Evolutionary conservation across 2,113 vertebrate genomes (phyloP), one percentile per base, ranked within the genome.

Genomic region (Chlorodrepanis virens): DNA sequence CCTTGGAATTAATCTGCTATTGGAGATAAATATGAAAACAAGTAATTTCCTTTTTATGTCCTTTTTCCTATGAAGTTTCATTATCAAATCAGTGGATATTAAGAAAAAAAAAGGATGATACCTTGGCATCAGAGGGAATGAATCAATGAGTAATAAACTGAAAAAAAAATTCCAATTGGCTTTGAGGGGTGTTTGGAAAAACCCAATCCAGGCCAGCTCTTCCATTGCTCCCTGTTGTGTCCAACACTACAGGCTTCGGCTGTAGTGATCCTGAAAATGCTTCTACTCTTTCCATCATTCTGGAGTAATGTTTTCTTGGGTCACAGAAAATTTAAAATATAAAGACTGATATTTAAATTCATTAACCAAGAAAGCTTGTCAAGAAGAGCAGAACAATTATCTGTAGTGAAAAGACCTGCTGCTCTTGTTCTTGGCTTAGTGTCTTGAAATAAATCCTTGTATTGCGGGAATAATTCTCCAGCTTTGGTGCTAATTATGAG

Each of bases 401-500:
- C 22, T 37, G 4, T 12, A 75, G 28, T 15, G 44, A 57, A 72
- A 47, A 69, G 53, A 88, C 33, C 28, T 80, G 17, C 39, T 67
- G 45, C 25, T 81, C 45, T 56, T 21, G 33, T 60, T 64, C 47
- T 67, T 75, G 67, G 28, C 20, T 94, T 75, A 71, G 35, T 64
- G 52, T n/a, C 35, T 63, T 78, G 65, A 82, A 89, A 81, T 63
- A 86, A 95, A 83, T 90, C 72, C 40, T 47, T 60, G 22, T 56
- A 47, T 63, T 78, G 56, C 71, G 74, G 28, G 28, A 77, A 28
- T 37, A 59, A 84, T 75, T 78, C 69, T 71, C 10, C 65, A 64
- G 65, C 23, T 87, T 92, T 39, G 56, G 44, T 39, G 63, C 61
- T 57, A 90, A 94, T 91, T 96, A 90, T 83, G 64, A 63, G 52